These are phyloP conservation scores for Noctua comes DNA, from an alignment of 2,888 invertebrate genomes.

Conservation along the genomic window DNA sequence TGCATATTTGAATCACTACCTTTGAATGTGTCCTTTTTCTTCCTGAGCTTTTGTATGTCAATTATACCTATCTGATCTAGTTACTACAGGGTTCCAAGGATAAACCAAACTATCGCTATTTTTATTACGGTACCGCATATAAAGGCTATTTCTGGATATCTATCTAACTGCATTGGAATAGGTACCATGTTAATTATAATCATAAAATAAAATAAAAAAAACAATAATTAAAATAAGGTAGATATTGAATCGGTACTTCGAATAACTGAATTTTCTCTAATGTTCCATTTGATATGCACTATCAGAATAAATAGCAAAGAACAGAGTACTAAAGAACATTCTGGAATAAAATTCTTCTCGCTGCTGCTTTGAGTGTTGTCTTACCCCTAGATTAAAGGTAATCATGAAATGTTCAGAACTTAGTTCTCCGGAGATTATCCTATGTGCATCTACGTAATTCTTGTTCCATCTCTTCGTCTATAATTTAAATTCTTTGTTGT, in stretches of 20 bases:
- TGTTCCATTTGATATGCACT: constrained; percentile 35
- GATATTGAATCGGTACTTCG: constrained; percentile 42
- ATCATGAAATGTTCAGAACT: constrained; percentile 58
- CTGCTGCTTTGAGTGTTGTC: constrained; percentile 76
- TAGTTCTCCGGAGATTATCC: constrained; percentile 30
- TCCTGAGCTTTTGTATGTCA: constrained; percentile 84
- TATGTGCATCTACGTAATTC: constrained; percentile 33
- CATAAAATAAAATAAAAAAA: constrained; percentile 33
- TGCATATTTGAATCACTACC: constrained; percentile 45
- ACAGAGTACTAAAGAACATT: constrained; percentile 27
- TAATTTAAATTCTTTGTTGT: constrained; percentile 44
- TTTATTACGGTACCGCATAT: constrained; percentile 61
- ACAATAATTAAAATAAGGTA: constrained; percentile 57
- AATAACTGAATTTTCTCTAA: constrained; percentile 31
- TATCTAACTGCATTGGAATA: constrained; percentile 47
- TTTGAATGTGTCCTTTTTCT: constrained; percentile 68
- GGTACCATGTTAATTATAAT: constrained; percentile 34
- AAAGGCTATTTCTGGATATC: constrained; percentile 60
- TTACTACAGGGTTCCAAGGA: constrained; percentile 76
- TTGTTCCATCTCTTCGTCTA: constrained; percentile 19
- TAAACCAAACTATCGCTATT: constrained; percentile 66
- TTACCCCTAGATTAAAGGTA: constrained; percentile 61
- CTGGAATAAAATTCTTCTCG: constrained; percentile 44
- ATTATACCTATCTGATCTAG: constrained; percentile 76
- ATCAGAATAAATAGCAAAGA: constrained; percentile 32